Evolutionary conservation across 2,113 vertebrate genomes (phyloP).

Genomic region (Campylomormyrus tamandua): DNA sequence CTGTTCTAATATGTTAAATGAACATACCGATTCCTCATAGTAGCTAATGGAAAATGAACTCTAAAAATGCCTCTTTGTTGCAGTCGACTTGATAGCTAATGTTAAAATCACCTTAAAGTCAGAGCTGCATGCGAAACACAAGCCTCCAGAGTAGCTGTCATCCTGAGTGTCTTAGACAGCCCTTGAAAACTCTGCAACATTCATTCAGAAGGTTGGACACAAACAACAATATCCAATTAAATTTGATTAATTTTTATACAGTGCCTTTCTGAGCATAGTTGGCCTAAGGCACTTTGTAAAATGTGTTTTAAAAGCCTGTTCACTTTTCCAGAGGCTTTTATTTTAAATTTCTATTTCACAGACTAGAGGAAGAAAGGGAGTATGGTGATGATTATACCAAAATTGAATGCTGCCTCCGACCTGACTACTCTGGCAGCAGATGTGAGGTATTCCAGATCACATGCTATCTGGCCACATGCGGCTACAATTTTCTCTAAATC

Average conservation of each 20-base stretch:
- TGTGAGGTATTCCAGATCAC: neutral
- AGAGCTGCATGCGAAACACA: neutral
- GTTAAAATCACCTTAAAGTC: neutral
- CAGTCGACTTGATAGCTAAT: neutral
- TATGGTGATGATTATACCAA: neutral
- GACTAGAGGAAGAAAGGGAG: neutral
- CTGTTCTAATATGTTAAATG: neutral
- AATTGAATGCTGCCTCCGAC: neutral
- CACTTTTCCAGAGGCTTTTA: neutral
- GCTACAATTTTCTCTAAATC: constrained; percentile 2
- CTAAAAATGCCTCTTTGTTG: neutral
- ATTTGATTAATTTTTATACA: neutral
- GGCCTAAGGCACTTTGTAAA: neutral
- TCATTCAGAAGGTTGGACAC: neutral
- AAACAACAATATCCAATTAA: neutral
- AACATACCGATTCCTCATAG: neutral
- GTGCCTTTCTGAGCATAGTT: neutral
- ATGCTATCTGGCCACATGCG: neutral
- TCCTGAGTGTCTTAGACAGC: neutral
- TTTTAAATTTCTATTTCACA: neutral
- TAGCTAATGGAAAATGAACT: neutral
- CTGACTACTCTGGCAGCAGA: neutral
- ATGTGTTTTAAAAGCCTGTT: neutral
- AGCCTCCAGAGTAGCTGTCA: neutral
- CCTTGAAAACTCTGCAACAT: neutral